These are phyloP conservation scores for Montipora capitata DNA, from an alignment of 92 coral and sea anemone species.

Conservation along the genomic window DNA sequence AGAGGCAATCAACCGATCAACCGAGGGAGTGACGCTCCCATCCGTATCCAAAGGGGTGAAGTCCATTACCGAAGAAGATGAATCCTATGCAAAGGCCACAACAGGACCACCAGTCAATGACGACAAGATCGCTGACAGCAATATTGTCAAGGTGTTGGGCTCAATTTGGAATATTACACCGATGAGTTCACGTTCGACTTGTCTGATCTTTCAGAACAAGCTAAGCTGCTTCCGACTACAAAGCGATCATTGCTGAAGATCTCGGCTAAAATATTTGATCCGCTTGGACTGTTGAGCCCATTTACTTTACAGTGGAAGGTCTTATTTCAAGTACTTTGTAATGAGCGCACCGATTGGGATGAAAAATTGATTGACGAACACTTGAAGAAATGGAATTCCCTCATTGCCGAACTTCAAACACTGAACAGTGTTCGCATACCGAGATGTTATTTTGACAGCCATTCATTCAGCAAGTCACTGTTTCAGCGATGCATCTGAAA, in stretches of 20 bases:
- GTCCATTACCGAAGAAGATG: slow-evolving; percentile 57
- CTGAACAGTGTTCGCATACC: slow-evolving; percentile 59
- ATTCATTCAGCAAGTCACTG: no score
- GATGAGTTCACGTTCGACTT: slow-evolving; percentile 61
- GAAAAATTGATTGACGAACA: slow-evolving; percentile 32
- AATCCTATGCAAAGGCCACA: slow-evolving; percentile 62
- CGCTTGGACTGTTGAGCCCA: slow-evolving; percentile 63
- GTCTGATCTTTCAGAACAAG: slow-evolving; percentile 44
- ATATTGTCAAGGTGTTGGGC: slow-evolving; percentile 63
- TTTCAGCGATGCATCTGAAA: slow-evolving; percentile 70
- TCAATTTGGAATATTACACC: slow-evolving; percentile 61
- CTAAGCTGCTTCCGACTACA: slow-evolving; percentile 37
- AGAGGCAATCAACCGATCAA: slow-evolving; percentile 23
- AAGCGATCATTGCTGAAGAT: slow-evolving; percentile 63
- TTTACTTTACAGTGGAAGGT: slow-evolving; percentile 58
- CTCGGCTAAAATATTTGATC: slow-evolving; percentile 76
- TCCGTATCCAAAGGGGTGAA: neutral
- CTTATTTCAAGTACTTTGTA: slow-evolving; percentile 61
- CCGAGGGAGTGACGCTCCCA: neutral
- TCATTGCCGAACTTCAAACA: slow-evolving; percentile 40
- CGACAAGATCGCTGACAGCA: slow-evolving; percentile 23
- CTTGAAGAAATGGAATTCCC: slow-evolving; percentile 56
- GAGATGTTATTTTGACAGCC: no score
- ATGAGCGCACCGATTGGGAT: slow-evolving; percentile 34
- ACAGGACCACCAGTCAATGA: slow-evolving; percentile 36